Evolutionary conservation across 37 sponge, comb jelly and placozoan species (phyloP), one percentile per base, ranked within the genome.

Genomic region (Mnemiopsis leidyi): DNA sequence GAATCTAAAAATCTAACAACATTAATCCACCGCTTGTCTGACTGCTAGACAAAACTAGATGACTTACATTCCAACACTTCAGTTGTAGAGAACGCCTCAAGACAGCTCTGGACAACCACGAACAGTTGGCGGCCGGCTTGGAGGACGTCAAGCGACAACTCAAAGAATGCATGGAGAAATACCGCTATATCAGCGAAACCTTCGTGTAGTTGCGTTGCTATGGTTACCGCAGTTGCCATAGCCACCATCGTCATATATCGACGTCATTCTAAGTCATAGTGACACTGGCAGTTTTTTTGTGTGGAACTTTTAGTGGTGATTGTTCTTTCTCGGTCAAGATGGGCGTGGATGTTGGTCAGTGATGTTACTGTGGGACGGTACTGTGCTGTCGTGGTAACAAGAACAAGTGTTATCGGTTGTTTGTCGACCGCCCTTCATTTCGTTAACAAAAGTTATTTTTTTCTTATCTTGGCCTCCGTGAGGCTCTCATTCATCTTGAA

Each of bases 11-110:
- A n/a, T n/a, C n/a, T n/a, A n/a, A n/a, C n/a, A n/a, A n/a, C n/a
- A n/a, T n/a, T n/a, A n/a, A n/a, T n/a, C n/a, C n/a, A n/a, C n/a
- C n/a, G n/a, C n/a, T n/a, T n/a, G n/a, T n/a, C n/a, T n/a, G n/a
- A n/a, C n/a, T n/a, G n/a, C n/a, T n/a, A n/a, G n/a, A n/a, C n/a
- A n/a, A n/a, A n/a, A n/a, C n/a, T n/a, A n/a, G n/a, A n/a, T n/a
- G n/a, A n/a, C n/a, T n/a, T n/a, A n/a, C n/a, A n/a, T n/a, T n/a
- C n/a, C n/a, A n/a, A n/a, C n/a, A n/a, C 61, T 23, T 35, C 82
- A 82, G 82, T 34, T 85, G 90, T 28, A 38, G 90, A n/a, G 90
- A 85, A 28, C 90, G 90, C 26, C 61, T 85, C 5, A 85, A 39
- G 24, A n/a, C 40, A 38, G 90, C 90, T 5, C 90, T 85, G 1